Evolutionary conservation across 2,113 vertebrate species (phyloP), one percentile per base, ranked within the genome.

Genomic region (Gracilinanus agilis): DNA sequence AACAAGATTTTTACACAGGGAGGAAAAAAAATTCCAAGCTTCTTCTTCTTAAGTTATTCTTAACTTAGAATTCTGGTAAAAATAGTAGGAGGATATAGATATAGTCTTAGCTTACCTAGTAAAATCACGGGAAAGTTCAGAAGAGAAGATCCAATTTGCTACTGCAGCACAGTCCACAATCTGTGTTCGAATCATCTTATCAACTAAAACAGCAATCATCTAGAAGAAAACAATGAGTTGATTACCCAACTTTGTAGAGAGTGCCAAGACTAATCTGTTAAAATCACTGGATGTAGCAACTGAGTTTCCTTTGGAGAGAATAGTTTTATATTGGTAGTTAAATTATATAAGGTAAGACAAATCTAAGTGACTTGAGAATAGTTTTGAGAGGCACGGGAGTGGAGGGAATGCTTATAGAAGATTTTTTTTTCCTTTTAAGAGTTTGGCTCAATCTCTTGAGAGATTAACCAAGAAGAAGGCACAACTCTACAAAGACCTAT

Each of bases 121-220:
- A 97, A 99, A 99, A 98, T 99, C 99, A 91, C 99, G 99, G 83
- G 99, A 99, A 94, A 99, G 99, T 92, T 99, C 99, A 94, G 99
- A 99, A 97, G 99, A 99, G 98, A 99, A 99, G 98, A 99, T 99
- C 99, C 99, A 99, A 97, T 99, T 99, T 97, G 99, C 99, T 54
- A 99, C 99, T 5, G 99, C 99, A 55, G 99, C 99, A 92, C 99
- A 99, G 97, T 99, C 99, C 54, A 99, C 99, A 90, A 99, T 99
- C 96, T 99, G 99, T 1, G 99, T 99, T 49, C 99, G 99, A 92
- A 99, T 99, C 99, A 99, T 98, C 98, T 99, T 99, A 98, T 99
- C 99, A 97, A 99, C 99, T 75, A 99, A 96, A 19, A 99, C 99
- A 0, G 99, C 98, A 92, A 99, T 99, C 99, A 99, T 99, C 99